Evolutionary conservation across 35 echinoderm and acorn worm genomes (phyloP), one percentile per base, ranked within the genome.

Genomic region (Ophiothrix spiculata): DNA sequence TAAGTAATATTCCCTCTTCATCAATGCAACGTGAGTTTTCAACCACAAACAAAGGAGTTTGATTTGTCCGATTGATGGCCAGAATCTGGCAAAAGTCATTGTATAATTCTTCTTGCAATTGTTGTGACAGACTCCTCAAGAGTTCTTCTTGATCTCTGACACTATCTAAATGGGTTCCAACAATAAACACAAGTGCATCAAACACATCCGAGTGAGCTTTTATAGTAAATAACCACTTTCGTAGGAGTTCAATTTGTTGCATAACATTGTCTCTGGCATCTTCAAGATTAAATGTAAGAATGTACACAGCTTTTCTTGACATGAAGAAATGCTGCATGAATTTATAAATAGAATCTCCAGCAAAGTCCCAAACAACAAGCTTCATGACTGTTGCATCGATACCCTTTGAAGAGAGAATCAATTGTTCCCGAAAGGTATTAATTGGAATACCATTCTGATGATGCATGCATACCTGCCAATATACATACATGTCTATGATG

Each of bases 121-220:
- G 19, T 49, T 6, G 6, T 19, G 42, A 10, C 6, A 49, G 6
- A 19, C 19, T 49, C 6, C 19, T 19, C 42, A 49, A 19, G 42
- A 49, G 19, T 49, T 19, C 42, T 49, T 49, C 42, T 10, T 49
- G 42, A 49, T 49, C 42, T 49, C 19, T 33, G 15, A 77, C 39
- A 31, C 84, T 77, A 64, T 86, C 84, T 40, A 64, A 37, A 41
- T 86, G 84, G 36, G 84, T 86, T 25, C 84, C 84, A 77, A 86
- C 74, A n/a, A 86, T 37, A 33, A 86, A 86, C 28, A 86, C 39
- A 37, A 86, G 33, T 0, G 84, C 39, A 75, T 76, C 74, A 75
- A 39, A 39, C 32, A 75, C 37, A 38, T 76, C 77, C 35, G 84
- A 76, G 31, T 86, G 84, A 77, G 75, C 74, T 11, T 46, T 76